Percentiles rank a stretch among this genome's conserved stretches.
Conservation (phyloP, 1,140 invertebrate species). For the Philopotamus ludificatus region DNA sequence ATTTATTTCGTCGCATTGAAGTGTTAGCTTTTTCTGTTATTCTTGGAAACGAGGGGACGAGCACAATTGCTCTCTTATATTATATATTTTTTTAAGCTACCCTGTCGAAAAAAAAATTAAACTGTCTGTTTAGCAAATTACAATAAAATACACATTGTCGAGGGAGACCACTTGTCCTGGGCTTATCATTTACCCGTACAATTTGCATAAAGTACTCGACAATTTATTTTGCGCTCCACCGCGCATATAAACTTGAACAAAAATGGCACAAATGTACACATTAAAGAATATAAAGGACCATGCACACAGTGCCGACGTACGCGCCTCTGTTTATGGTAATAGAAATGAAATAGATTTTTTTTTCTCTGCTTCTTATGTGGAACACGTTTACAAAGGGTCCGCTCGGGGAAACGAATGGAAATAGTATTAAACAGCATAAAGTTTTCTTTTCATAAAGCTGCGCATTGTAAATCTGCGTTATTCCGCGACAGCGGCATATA, state of each 20-base stretch:
- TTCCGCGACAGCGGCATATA: conserved; percentile 11
- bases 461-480: conserved; percentile 27
- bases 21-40: too few relatives aligned
- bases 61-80: too few relatives aligned
- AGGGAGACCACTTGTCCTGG: conserved; percentile 15
- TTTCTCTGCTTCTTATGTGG: conserved; percentile 16
- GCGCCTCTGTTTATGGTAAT: neutral
- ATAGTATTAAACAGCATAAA: conserved; percentile 32
- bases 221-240: conserved; percentile 22
- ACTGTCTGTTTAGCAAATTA: conserved; percentile 20
- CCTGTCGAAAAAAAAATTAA: conserved; percentile 4
- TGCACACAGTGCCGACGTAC: too few relatives aligned
- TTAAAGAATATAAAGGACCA: too few relatives aligned
- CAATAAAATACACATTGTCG: conserved; percentile 14
- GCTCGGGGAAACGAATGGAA: neutral
- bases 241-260: conserved; percentile 10
- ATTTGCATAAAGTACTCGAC: conserved; percentile 25
- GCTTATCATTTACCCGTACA: conserved; percentile 25
- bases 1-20: too few relatives aligned
- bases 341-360: neutral
- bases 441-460: conserved; percentile 31
- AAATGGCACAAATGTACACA: conserved; percentile 15
- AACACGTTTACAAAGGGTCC: neutral
- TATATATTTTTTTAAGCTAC: too few relatives aligned
- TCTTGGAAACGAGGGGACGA: too few relatives aligned